Conservation (phyloP, 2,113 vertebrate genomes). For the Colaptes auratus region DNA sequence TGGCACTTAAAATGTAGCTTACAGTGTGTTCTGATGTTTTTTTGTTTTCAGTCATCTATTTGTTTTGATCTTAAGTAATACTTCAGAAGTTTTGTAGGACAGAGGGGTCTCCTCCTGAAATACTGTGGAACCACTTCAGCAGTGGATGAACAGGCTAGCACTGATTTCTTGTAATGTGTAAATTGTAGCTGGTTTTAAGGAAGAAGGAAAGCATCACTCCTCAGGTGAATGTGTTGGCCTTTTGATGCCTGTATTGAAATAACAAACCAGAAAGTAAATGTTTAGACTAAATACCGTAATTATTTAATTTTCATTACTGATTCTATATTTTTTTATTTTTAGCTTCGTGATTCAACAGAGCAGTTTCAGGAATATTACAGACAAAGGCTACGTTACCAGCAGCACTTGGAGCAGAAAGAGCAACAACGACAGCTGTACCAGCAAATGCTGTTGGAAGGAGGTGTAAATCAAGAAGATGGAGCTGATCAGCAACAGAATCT, state of each 20-base stretch:
- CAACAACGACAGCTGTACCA: slow-evolving; percentile 95
- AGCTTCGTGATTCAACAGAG: slow-evolving; percentile 94
- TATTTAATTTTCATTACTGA: not conserved
- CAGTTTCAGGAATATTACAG: slow-evolving; percentile 95
- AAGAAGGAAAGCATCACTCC: not conserved
- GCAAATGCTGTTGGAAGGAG: slow-evolving; percentile 97
- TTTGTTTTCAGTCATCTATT: not conserved
- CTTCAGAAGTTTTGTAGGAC: not conserved
- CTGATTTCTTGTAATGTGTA: not conserved
- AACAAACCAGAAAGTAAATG: not conserved
- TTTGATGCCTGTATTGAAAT: not conserved
- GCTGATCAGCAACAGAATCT: slow-evolving; percentile 88
- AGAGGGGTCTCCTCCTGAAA: not conserved
- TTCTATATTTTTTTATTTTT: not conserved
- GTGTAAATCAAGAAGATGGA: slow-evolving; percentile 89
- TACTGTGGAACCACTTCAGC: not conserved
- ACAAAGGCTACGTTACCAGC: slow-evolving; percentile 94
- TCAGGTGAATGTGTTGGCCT: not conserved
- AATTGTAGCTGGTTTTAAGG: not conserved
- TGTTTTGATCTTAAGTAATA: not conserved
- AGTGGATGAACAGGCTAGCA: not conserved
- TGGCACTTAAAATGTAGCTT: not conserved
- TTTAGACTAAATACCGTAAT: not conserved
- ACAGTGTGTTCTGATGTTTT: not conserved
- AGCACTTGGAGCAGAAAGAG: slow-evolving; percentile 97